A percentile compares a stretch with the other conserved stretches of the same genome.
These are phyloP conservation scores for Microtus montanus DNA, from an alignment of 2,113 vertebrate genomes.

Conservation along the genomic window DNA sequence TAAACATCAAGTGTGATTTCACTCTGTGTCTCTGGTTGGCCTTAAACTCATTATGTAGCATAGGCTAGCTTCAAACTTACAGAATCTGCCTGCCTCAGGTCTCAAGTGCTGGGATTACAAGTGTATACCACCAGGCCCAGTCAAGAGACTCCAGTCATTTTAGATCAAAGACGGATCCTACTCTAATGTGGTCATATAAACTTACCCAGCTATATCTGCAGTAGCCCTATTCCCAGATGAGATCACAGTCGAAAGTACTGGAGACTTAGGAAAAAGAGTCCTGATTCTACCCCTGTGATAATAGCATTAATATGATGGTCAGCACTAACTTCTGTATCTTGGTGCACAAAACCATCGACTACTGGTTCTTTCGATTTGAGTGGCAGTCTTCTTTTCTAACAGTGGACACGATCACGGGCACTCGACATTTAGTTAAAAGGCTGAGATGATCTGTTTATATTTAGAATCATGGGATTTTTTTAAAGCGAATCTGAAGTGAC, in stretches of 20 bases:
- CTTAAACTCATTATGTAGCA: not conserved
- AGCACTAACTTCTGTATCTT: not conserved
- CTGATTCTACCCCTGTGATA: not conserved
- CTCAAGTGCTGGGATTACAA: not conserved
- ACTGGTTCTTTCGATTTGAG: not conserved
- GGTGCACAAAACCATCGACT: not conserved
- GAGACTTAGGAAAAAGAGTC: not conserved
- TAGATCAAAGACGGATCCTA: not conserved
- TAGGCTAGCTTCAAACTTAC: not conserved
- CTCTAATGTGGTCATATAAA: not conserved
- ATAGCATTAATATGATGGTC: not conserved
- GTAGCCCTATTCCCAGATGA: not conserved
- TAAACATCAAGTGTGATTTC: not conserved
- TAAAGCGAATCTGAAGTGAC: conserved; percentile 9
- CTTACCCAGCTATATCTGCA: not conserved
- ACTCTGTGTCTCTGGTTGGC: not conserved
- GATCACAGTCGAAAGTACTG: not conserved
- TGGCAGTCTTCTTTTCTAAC: not conserved
- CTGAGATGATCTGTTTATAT: not conserved
- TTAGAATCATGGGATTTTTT: conserved; percentile 3
- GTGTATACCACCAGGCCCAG: too few relatives aligned
- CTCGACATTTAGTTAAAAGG: not conserved
- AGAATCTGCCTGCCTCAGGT: not conserved
- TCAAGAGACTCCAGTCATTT: not conserved
- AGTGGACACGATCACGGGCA: not conserved